Conservation (phyloP, 2,797 vertebrate species). For the Enteromius radiatus region DNA sequence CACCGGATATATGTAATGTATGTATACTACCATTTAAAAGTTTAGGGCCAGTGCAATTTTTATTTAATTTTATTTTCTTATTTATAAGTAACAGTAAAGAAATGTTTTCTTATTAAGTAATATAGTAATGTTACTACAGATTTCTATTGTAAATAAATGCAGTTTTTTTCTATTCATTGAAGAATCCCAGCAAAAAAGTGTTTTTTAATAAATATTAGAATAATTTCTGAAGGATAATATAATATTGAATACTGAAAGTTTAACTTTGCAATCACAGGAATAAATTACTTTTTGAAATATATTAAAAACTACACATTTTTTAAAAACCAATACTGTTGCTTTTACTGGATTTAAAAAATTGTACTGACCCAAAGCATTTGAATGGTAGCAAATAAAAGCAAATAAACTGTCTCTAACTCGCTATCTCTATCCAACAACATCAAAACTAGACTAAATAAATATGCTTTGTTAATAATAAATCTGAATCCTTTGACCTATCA, state of each 20-base stretch:
- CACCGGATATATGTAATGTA: not conserved
- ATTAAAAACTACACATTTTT: not conserved
- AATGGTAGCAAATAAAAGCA: not conserved
- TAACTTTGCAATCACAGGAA: not conserved
- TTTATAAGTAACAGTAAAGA: not conserved
- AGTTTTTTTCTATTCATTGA: not conserved
- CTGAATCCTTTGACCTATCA: not conserved
- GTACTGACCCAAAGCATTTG: not conserved
- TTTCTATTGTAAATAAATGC: not conserved
- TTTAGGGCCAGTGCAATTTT: not conserved
- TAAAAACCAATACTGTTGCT: no score
- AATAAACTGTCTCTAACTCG: no score
- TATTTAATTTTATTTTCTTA: no score
- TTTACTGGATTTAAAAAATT: not conserved
- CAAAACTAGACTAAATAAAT: no score
- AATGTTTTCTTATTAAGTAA: not conserved
- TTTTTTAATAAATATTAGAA: no score
- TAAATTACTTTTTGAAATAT: not conserved
- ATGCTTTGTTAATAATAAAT: no score
- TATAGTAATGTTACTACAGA: not conserved
- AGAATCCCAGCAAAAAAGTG: not conserved
- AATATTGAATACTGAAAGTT: not conserved
- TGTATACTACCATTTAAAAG: not conserved
- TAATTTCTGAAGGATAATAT: not conserved
- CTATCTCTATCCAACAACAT: no score